These are phyloP conservation scores for Ceryle rudis DNA, from an alignment of 2,797 vertebrate species.

Conservation along the genomic window DNA sequence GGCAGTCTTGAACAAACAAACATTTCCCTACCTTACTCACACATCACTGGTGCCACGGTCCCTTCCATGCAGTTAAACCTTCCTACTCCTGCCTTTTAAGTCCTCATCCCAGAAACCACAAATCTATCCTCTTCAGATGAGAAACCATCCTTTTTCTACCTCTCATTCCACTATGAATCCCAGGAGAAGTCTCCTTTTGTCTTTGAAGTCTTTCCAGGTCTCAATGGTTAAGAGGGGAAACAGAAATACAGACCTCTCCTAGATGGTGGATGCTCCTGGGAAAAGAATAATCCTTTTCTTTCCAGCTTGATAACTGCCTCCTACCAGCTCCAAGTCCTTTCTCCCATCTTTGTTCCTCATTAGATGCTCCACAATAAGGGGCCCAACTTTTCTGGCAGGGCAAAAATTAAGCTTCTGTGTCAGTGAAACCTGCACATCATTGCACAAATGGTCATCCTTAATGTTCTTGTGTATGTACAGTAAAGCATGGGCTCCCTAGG, in stretches of 20 bases:
- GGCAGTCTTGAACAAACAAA: neutral
- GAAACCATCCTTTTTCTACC: neutral
- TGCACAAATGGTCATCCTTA: neutral
- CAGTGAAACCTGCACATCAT: neutral
- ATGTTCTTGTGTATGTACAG: neutral
- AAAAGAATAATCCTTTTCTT: neutral
- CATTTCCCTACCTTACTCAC: neutral
- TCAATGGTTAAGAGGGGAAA: neutral
- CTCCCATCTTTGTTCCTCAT: neutral
- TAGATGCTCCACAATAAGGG: neutral
- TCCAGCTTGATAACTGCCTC: neutral
- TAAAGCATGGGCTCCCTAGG: neutral
- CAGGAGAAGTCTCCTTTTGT: neutral
- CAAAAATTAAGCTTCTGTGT: neutral
- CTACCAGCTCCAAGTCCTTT: neutral
- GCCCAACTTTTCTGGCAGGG: neutral
- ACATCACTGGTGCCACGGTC: accelerated
- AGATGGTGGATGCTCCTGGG: neutral
- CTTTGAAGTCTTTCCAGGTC: neutral
- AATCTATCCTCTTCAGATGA: neutral
- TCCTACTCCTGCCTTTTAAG: neutral
- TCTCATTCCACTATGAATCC: neutral
- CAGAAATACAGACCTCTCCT: neutral
- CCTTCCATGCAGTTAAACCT: neutral
- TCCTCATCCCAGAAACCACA: neutral